phyloP scores from a whole-genome alignment of 2,113 vertebrate genomes.

The Rhipidura dahli region DNA sequence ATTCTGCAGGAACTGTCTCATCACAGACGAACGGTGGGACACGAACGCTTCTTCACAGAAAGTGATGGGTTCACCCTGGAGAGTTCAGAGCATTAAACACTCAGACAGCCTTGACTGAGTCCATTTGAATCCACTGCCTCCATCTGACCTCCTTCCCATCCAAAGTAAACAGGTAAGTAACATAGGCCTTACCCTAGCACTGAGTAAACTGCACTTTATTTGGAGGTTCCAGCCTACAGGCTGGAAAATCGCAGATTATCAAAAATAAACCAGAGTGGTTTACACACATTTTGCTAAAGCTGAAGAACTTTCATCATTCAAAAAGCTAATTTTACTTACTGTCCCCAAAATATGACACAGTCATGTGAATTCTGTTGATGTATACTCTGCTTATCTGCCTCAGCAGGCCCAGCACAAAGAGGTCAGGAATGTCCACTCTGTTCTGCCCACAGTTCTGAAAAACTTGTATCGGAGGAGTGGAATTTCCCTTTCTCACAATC shows the following conservation, averaged over 20 bases:
- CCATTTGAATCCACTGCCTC: neutral
- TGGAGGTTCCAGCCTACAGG: neutral
- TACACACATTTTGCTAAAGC: neutral
- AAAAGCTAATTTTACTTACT: neutral
- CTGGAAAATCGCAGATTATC: neutral
- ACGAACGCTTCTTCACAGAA: constrained; percentile 91
- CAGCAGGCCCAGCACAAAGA: neutral
- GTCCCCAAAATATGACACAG: neutral
- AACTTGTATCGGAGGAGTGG: constrained; percentile 11
- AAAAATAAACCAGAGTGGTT: neutral
- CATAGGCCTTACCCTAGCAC: accelerated
- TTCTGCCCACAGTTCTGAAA: constrained; percentile 1
- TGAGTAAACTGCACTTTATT: neutral
- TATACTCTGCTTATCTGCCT: neutral
- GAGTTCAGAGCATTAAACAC: neutral
- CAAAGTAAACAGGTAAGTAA: neutral
- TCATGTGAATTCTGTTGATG: neutral
- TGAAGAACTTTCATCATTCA: neutral
- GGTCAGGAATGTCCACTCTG: neutral
- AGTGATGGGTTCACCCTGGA: constrained; percentile 92
- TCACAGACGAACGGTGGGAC: constrained; percentile 90
- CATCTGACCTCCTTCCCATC: neutral
- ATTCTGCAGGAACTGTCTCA: constrained; percentile 94
- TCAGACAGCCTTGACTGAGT: neutral
- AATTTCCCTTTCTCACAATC: constrained; percentile 33